phyloP scores from a whole-genome alignment of 2,888 invertebrate genomes.

The Phymatocera aterrima region DNA sequence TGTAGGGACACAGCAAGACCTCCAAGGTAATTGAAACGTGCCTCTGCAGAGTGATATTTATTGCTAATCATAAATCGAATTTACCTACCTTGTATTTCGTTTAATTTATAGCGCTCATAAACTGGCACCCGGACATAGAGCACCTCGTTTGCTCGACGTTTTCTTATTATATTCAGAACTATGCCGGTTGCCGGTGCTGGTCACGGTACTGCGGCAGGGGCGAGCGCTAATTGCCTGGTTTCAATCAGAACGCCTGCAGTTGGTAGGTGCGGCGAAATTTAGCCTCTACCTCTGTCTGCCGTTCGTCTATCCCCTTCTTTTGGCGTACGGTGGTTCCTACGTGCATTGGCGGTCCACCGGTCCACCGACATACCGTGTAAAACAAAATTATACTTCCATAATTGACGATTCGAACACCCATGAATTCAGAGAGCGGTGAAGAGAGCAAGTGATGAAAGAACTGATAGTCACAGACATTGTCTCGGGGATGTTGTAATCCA shows the following conservation, averaged over 20 bases:
- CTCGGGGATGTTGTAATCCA: no score
- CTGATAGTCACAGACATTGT: no score
- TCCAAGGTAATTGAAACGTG: slow-evolving; percentile 62
- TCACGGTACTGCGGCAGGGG: not conserved
- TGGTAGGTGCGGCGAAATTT: no score
- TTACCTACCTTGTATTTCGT: slow-evolving; percentile 59
- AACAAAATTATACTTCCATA: no score
- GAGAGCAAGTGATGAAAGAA: no score
- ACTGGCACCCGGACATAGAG: slow-evolving; percentile 31
- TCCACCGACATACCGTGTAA: no score
- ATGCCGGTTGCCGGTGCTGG: not conserved
- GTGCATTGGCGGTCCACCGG: no score
- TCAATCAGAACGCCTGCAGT: not conserved
- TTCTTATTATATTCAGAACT: not conserved
- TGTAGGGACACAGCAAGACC: not conserved
- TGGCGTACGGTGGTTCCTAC: no score
- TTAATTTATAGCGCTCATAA: slow-evolving; percentile 61
- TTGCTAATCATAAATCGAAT: slow-evolving; percentile 62
- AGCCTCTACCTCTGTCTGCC: no score
- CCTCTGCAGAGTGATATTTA: slow-evolving; percentile 61
- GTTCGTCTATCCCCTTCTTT: no score
- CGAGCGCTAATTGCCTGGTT: not conserved
- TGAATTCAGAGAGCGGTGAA: no score
- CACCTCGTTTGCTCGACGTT: not conserved
- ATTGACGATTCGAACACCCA: no score